These are phyloP conservation scores for Nerophis lumbriciformis DNA, from an alignment of 2,113 vertebrate genomes.

Conservation along the genomic window DNA sequence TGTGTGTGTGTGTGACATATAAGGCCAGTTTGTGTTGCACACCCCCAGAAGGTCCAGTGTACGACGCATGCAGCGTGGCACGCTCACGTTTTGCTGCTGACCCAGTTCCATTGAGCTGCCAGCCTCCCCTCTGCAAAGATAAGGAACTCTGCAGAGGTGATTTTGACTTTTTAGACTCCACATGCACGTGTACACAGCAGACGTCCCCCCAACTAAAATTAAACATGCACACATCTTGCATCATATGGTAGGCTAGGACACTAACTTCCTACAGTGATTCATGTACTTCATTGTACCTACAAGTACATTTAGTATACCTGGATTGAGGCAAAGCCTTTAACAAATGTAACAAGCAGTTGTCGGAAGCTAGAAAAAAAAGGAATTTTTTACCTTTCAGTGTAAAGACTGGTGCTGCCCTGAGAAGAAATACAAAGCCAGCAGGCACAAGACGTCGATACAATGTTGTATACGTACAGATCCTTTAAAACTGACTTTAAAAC, in stretches of 20 bases:
- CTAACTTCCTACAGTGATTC: too few relatives aligned
- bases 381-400: constrained; percentile 20
- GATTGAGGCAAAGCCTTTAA: not conserved
- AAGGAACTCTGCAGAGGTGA: not conserved
- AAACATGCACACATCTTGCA: too few relatives aligned
- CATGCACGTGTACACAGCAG: not conserved
- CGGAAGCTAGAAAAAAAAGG: not conserved
- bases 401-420: constrained; percentile 19
- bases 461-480: too few relatives aligned
- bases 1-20: not conserved
- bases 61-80: not conserved
- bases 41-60: not conserved
- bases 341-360: not conserved
- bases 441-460: too few relatives aligned
- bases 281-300: too few relatives aligned
- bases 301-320: not conserved
- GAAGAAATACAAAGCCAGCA: constrained; percentile 18
- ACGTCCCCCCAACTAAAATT: too few relatives aligned
- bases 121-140: not conserved
- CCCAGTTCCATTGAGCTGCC: constrained; percentile 1
- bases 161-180: not conserved
- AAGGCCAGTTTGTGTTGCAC: not conserved
- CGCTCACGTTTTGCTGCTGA: not conserved
- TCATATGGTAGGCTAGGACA: too few relatives aligned
- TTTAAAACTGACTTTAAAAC: too few relatives aligned